Evolutionary conservation across 2,888 invertebrate genomes (phyloP).

Genomic region (Oligia strigilis): DNA sequence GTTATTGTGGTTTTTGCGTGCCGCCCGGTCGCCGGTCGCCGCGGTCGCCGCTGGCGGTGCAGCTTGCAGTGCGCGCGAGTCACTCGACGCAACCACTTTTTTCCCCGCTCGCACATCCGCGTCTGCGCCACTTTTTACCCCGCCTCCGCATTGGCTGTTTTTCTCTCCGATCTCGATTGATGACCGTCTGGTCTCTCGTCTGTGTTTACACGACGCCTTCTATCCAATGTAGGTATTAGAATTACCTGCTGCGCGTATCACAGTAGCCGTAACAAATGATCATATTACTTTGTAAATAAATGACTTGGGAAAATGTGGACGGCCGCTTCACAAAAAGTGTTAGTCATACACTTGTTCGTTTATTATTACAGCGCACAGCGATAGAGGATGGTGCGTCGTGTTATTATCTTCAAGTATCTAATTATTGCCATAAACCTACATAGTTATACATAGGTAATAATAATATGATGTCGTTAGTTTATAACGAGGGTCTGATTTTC

Average conservation of each 20-base stretch:
- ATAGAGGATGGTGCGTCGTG: slow-evolving; percentile 22
- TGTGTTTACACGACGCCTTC: slow-evolving; percentile 76
- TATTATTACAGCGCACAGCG: slow-evolving; percentile 49
- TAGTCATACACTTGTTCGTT: slow-evolving; percentile 52
- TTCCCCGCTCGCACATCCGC: slow-evolving; percentile 81
- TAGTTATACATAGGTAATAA: slow-evolving; percentile 14
- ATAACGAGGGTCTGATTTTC: slow-evolving; percentile 26
- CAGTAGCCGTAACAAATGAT: slow-evolving; percentile 75
- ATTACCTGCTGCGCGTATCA: slow-evolving; percentile 74
- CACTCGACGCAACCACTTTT: slow-evolving; percentile 81
- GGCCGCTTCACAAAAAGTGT: slow-evolving; percentile 59
- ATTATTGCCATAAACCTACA: slow-evolving; percentile 27
- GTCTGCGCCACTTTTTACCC: slow-evolving; percentile 84
- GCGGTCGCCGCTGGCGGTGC: slow-evolving; percentile 27
- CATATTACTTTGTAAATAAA: slow-evolving; percentile 65
- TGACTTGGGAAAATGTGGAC: slow-evolving; percentile 56
- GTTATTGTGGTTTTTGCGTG: slow-evolving; percentile 54
- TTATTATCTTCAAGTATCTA: slow-evolving; percentile 42
- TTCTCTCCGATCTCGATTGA: slow-evolving; percentile 82
- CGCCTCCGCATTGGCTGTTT: slow-evolving; percentile 78
- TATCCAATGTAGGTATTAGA: slow-evolving; percentile 61
- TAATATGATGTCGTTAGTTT: slow-evolving; percentile 23
- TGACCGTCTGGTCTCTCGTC: slow-evolving; percentile 79
- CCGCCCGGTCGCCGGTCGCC: slow-evolving; percentile 11
- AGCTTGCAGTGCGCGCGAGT: slow-evolving; percentile 69